phyloP scores from a whole-genome alignment of 2,888 invertebrate genomes.

The Nowickia ferox region DNA sequence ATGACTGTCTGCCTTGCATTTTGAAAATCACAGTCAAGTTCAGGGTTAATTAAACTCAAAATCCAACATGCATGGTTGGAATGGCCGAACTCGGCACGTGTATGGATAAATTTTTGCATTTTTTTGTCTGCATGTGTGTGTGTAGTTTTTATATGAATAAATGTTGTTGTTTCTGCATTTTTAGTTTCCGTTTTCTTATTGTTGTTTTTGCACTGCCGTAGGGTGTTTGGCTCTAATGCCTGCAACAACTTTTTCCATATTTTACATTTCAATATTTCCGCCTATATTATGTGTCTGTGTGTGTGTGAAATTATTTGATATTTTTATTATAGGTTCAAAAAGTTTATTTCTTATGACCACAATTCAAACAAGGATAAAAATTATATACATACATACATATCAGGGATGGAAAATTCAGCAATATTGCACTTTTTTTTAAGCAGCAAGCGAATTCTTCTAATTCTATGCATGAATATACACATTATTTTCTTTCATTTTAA shows the following conservation, averaged over 20 bases:
- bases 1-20: conserved; percentile 40
- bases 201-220: conserved; percentile 13
- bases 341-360: not conserved
- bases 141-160: not conserved
- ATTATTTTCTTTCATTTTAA: no score
- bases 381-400: no score
- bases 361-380: not conserved
- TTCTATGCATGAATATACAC: no score
- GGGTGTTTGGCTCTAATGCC: conserved; percentile 41
- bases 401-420: not conserved
- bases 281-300: not conserved
- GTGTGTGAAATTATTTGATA: conserved; percentile 32
- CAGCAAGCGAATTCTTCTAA: no score
- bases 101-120: conserved; percentile 39
- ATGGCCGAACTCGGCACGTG: conserved; percentile 64
- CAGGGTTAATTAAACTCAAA: conserved; percentile 70
- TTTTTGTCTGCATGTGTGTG: conserved; percentile 20
- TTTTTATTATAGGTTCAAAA: conserved; percentile 13
- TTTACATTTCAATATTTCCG: no score
- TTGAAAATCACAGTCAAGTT: conserved; percentile 64
- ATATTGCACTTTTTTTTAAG: no score
- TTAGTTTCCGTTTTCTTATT: conserved; percentile 28
- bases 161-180: not conserved
- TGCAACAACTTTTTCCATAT: conserved; percentile 14
- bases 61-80: conserved; percentile 29